Percentiles rank a stretch among this genome's conserved stretches.
Evolutionary conservation across 2,113 vertebrate species (phyloP).

Genomic region (Anseranas semipalmata): DNA sequence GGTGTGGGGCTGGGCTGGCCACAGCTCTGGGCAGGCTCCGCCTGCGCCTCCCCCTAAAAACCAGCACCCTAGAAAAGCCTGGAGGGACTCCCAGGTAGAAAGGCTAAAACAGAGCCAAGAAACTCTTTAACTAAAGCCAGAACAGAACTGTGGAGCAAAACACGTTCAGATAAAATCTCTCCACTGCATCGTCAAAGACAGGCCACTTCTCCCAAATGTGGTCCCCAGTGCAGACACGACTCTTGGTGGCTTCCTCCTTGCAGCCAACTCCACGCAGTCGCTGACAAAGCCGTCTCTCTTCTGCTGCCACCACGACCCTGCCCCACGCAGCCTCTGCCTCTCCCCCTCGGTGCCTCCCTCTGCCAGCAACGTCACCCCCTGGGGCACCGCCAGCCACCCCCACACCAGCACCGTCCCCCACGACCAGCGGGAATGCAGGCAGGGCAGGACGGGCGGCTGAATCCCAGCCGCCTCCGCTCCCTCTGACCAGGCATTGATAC

Average conservation of each 20-base stretch:
- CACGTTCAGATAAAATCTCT: not conserved
- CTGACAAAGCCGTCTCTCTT: not conserved
- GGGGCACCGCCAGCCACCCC: not conserved
- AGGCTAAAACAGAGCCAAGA: not conserved
- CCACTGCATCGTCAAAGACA: not conserved
- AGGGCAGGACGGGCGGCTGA: not conserved
- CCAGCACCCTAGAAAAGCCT: not conserved
- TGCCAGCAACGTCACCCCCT: not conserved
- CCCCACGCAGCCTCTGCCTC: not conserved
- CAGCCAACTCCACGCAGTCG: rapidly evolving
- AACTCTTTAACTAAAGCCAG: not conserved
- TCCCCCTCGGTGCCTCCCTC: not conserved
- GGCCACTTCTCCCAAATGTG: not conserved
- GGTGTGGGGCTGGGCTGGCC: not conserved
- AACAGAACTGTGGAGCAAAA: not conserved
- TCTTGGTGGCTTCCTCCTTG: not conserved
- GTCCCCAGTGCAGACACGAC: not conserved
- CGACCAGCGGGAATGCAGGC: not conserved
- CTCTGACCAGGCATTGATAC: not conserved
- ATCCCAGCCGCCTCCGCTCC: not conserved
- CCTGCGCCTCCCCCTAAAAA: not conserved
- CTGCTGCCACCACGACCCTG: not conserved
- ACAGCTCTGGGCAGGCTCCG: not conserved
- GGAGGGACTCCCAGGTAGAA: not conserved
- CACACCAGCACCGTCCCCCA: not conserved